These are phyloP conservation scores for Volucella zonaria DNA, from an alignment of 2,888 invertebrate species.

Conservation along the genomic window DNA sequence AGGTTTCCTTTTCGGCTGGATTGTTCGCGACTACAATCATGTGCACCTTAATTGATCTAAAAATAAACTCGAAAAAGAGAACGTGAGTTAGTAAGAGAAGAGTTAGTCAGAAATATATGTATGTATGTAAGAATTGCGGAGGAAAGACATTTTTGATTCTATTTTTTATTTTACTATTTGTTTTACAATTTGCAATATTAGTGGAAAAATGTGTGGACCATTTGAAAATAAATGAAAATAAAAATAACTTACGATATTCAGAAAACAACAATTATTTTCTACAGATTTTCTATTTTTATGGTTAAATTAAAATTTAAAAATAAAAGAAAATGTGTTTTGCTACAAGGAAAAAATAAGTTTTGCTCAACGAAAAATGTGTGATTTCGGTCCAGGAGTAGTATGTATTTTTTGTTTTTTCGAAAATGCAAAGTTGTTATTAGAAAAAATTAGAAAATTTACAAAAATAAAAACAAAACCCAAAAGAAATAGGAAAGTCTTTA, in stretches of 20 bases:
- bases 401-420: conserved; percentile 10
- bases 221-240: background rate
- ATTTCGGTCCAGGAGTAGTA: conserved; percentile 42
- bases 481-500: conserved; percentile 64
- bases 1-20: too few species aligned
- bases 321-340: conserved; percentile 56
- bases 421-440: conserved; percentile 42
- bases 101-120: background rate
- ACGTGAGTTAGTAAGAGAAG: too few species aligned
- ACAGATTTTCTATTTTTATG: conserved; percentile 58
- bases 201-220: conserved; percentile 64
- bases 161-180: conserved; percentile 15
- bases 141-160: background rate
- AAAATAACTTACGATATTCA: conserved; percentile 8
- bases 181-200: conserved; percentile 3
- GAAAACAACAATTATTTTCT: conserved; percentile 40
- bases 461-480: conserved; percentile 36
- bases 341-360: conserved; percentile 47
- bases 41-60: too few species aligned
- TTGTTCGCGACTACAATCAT: too few species aligned
- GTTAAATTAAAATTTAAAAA: conserved; percentile 29
- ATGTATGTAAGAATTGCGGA: background rate
- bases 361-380: conserved; percentile 67
- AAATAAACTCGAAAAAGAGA: too few species aligned
- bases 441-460: conserved; percentile 16